Evolutionary conservation across 2,888 invertebrate species (phyloP).

Genomic region (Parascotia fuliginaria): DNA sequence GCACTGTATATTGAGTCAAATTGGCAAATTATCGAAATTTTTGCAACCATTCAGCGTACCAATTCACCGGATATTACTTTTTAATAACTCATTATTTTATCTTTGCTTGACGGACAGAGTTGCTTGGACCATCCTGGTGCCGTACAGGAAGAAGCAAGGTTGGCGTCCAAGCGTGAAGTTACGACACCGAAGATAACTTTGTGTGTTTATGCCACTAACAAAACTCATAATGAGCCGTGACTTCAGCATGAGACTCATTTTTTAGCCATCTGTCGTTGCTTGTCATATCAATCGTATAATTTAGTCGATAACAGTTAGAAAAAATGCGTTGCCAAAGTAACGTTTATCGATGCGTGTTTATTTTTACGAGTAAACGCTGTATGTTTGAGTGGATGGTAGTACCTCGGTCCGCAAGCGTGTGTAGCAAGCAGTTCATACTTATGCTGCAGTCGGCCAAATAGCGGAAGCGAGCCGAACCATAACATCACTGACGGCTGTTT

Average conservation of each 20-base stretch:
- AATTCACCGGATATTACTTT: neutral
- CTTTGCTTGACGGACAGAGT: conserved; percentile 33
- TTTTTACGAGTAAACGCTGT: conserved; percentile 67
- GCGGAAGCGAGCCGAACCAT: conserved; percentile 78
- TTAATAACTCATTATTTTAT: conserved; percentile 9
- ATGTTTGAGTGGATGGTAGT: conserved; percentile 49
- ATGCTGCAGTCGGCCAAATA: conserved; percentile 52
- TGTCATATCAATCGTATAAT: conserved; percentile 7
- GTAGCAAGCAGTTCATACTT: conserved; percentile 43
- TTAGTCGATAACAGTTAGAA: conserved; percentile 11
- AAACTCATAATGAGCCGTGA: conserved; percentile 14
- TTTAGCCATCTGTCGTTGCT: conserved; percentile 2
- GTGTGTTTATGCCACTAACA: conserved; percentile 25
- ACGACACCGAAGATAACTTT: conserved; percentile 70
- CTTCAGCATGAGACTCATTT: conserved; percentile 9
- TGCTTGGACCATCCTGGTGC: conserved; percentile 52
- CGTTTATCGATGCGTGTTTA: conserved; percentile 63
- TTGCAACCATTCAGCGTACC: neutral
- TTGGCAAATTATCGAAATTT: neutral
- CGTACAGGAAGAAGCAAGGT: conserved; percentile 80
- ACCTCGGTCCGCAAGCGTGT: conserved; percentile 53
- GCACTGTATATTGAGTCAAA: neutral
- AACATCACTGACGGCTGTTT: conserved; percentile 74
- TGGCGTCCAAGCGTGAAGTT: conserved; percentile 81
- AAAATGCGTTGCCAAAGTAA: conserved; percentile 26